These are phyloP conservation scores for Ashinkailepas kermadecensis DNA, from an alignment of 2,888 invertebrate genomes.

Conservation along the genomic window DNA sequence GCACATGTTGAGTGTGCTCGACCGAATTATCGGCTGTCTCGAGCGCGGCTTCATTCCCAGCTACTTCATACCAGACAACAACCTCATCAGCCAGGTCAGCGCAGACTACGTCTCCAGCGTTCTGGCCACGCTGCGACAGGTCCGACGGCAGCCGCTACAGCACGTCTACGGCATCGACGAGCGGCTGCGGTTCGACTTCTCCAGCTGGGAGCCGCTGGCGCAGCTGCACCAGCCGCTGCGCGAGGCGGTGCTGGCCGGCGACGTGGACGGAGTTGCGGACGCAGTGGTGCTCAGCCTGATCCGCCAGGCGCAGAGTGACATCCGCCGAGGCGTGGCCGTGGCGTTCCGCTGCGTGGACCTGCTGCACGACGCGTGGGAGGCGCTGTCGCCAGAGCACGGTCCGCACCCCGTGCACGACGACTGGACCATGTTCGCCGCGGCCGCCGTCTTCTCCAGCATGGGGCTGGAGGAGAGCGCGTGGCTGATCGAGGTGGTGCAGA, in stretches of 20 bases:
- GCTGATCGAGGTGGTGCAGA: background rate
- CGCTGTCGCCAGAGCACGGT: background rate
- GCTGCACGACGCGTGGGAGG: conserved; percentile 9
- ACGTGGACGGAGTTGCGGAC: background rate
- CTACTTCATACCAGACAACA: conserved; percentile 5
- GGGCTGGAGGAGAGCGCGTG: background rate
- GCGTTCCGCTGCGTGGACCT: background rate
- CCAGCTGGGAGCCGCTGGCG: background rate
- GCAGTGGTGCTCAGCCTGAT: background rate
- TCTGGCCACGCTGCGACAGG: background rate
- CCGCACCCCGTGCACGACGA: conserved; percentile 13
- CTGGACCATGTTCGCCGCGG: background rate
- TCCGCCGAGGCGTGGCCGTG: background rate
- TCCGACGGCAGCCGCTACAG: background rate
- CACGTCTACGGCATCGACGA: conserved; percentile 19
- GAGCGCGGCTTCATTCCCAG: background rate
- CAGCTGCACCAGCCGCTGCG: conserved; percentile 10
- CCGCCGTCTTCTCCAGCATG: background rate
- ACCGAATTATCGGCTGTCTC: background rate
- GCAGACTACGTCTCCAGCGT: background rate
- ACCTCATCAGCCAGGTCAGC: background rate
- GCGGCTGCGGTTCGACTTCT: conserved; percentile 1
- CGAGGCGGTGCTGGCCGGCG: background rate
- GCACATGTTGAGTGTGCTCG: background rate
- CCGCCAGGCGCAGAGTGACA: background rate